These are phyloP conservation scores for Glossosoma conforme DNA, from an alignment of 1,140 invertebrate genomes.

Conservation along the genomic window DNA sequence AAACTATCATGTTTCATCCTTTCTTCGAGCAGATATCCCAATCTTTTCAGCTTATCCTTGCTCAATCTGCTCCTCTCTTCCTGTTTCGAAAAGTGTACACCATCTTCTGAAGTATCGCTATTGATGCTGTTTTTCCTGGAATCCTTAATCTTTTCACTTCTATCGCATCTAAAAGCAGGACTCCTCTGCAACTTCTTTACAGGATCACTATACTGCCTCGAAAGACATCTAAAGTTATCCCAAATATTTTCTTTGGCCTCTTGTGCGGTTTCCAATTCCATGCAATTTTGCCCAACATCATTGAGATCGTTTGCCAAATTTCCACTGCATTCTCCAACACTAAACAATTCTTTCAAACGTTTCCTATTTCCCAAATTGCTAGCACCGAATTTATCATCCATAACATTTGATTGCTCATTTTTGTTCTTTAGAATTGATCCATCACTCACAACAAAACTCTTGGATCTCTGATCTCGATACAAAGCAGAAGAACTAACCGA, in stretches of 20 bases:
- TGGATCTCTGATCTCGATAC: too few relatives aligned
- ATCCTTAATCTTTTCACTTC: conserved; percentile 43
- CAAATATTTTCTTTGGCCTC: conserved; percentile 2
- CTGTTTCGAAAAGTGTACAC: conserved; percentile 40
- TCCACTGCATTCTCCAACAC: conserved; percentile 29
- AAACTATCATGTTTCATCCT: conserved; percentile 47
- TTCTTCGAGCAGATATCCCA: conserved; percentile 41
- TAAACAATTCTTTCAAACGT: conserved; percentile 24
- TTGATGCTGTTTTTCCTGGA: conserved; percentile 43
- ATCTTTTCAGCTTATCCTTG: conserved; percentile 40
- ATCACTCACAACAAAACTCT: too few relatives aligned
- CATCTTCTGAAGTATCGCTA: conserved; percentile 43
- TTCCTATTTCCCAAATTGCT: conserved; percentile 28
- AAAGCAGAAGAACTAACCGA: too few relatives aligned
- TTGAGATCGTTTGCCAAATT: conserved; percentile 37
- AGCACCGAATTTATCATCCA: conserved; percentile 22
- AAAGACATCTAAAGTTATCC: conserved; percentile 32
- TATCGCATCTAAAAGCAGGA: conserved; percentile 57
- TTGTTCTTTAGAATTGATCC: too few relatives aligned
- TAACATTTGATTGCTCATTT: not conserved
- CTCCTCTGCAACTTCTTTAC: conserved; percentile 55
- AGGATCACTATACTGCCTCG: conserved; percentile 55
- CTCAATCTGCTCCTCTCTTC: conserved; percentile 37
- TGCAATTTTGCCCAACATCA: too few relatives aligned
- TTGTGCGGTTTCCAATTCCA: too few relatives aligned